Evolutionary conservation across 2,113 vertebrate species (phyloP), one percentile per base, ranked within the genome.

Genomic region (Origma solitaria): DNA sequence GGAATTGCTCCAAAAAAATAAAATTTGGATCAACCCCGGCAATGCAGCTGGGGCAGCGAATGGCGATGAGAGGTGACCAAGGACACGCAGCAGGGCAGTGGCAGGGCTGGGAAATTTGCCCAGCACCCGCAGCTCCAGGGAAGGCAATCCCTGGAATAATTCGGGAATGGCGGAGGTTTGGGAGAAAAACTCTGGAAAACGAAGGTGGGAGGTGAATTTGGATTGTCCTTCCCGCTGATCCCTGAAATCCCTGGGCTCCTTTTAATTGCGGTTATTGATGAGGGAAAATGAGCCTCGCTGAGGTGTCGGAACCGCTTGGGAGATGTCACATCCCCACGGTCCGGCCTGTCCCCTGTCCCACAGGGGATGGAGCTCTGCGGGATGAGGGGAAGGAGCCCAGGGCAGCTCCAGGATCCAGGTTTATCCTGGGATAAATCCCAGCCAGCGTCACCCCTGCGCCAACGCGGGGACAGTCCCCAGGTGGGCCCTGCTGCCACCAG

Each of bases 231-330:
- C 35, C 50, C 7, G 56, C 79, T 71, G 84, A 79, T 88, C 76
- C 76, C 88, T 22, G 80, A 45, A 45, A 45, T 45, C 44, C 44
- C 16, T 44, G 44, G 17, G 44, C 42, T 42, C 13, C 42, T 96
- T 92, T 95, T 53, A 27, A 78, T 94, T 82, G 69, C 11, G n/a
- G 73, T 90, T 19, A 78, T 37, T 15, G 31, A 65, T 30, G 70
- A 95, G 89, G 20, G n/a, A 42, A 73, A 96, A 96, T 37, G 76
- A 90, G 60, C 57, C 21, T 78, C 17, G 44, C 45, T 40, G 78
- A 31, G 1, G 49, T 4, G 40, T 20, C 49, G 33, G 35, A 72
- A 78, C 45, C 0, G 22, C 66, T 61, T 18, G 1, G 64, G 66
- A 88, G 53, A 64, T 28, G 51, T 11, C 47, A 5, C 82, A 20